Conservation (phyloP, 2,888 invertebrate species). For the Caenorhabditis angaria region DNA sequence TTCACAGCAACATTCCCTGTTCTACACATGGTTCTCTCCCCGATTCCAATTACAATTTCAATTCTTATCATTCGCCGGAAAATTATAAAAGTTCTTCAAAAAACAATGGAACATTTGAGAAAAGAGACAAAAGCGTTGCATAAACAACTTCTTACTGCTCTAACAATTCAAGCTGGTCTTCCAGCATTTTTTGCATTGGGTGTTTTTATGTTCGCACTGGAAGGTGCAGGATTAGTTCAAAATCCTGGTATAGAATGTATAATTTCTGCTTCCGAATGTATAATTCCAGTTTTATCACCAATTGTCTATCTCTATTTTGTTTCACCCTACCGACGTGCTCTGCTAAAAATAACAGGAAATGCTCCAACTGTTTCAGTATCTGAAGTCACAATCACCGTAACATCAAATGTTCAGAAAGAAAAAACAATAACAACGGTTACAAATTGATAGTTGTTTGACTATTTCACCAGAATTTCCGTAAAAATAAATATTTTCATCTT, state of each 20-base stretch:
- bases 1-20: not conserved
- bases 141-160: not conserved
- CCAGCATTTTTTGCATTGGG: not conserved
- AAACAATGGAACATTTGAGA: not conserved
- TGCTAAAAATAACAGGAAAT: too few species aligned
- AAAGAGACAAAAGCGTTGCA: not conserved
- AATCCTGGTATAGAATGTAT: not conserved
- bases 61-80: not conserved
- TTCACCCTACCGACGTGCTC: not conserved
- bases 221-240: too few species aligned
- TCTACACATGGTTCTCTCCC: not conserved
- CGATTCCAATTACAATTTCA: not conserved
- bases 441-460: too few species aligned
- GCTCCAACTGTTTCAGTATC: too few species aligned
- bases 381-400: too few species aligned
- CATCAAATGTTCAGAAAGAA: too few species aligned
- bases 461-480: too few species aligned
- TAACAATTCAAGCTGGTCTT: not conserved
- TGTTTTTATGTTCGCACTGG: not conserved
- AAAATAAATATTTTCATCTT: too few species aligned
- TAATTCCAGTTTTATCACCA: not conserved
- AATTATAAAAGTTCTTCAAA: not conserved
- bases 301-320: not conserved
- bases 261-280: not conserved
- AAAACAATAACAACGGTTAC: too few species aligned